Percentiles rank a stretch among this genome's conserved stretches.
Conservation (phyloP, 2,888 invertebrate genomes). For the Laothoe populi region DNA sequence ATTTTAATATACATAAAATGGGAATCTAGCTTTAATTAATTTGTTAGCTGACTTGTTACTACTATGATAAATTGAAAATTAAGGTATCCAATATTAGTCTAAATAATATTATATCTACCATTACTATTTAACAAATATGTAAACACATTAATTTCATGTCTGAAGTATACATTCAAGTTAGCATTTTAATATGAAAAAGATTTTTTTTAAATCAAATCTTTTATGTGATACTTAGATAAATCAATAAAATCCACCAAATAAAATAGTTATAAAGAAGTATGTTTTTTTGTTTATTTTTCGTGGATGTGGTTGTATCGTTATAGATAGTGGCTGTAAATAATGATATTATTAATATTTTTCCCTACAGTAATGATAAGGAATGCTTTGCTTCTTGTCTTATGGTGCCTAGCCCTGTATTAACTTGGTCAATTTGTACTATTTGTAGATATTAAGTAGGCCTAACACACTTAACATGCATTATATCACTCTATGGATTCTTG, state of each 20-base stretch:
- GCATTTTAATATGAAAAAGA: too few relatives aligned
- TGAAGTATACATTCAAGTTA: too few relatives aligned
- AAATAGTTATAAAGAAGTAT: not conserved
- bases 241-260: not conserved
- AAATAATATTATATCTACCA: too few relatives aligned
- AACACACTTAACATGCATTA: slow-evolving; percentile 15
- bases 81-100: not conserved
- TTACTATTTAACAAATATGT: too few relatives aligned
- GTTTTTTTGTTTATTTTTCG: slow-evolving; percentile 27
- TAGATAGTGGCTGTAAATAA: slow-evolving; percentile 44
- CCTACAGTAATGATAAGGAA: slow-evolving; percentile 33
- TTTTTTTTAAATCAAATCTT: too few relatives aligned
- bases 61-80: too few relatives aligned
- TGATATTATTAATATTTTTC: slow-evolving; percentile 26
- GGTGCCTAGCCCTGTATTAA: slow-evolving; percentile 31
- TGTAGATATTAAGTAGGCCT: slow-evolving; percentile 7
- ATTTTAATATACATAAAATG: too few relatives aligned
- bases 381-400: slow-evolving; percentile 51
- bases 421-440: not conserved
- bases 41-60: too few relatives aligned
- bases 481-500: slow-evolving; percentile 4
- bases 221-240: too few relatives aligned
- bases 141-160: too few relatives aligned
- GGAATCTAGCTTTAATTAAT: too few relatives aligned
- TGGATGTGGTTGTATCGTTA: slow-evolving; percentile 40